A percentile compares a stretch with the other conserved stretches of the same genome.
phyloP scores from a whole-genome alignment of 1,140 invertebrate species.

The Atta cephalotes region DNA sequence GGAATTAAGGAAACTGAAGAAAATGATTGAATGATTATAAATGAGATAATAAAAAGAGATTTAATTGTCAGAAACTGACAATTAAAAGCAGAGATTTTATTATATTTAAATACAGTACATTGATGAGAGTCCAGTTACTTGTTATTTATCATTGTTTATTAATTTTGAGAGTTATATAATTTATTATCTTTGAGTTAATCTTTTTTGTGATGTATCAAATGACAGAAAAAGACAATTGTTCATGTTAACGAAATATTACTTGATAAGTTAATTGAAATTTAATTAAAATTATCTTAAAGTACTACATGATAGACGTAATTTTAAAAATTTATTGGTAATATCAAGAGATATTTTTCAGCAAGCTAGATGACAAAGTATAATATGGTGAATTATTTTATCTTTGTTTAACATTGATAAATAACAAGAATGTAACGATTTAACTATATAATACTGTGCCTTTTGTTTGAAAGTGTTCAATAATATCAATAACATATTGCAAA shows the following conservation, averaged over 20 bases:
- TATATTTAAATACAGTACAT: not conserved
- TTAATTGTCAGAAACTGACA: not conserved
- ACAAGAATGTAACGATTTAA: too few relatives aligned
- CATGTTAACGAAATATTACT: not conserved
- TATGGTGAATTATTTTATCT: too few relatives aligned
- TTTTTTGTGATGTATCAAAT: not conserved
- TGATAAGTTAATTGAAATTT: not conserved
- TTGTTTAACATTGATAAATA: too few relatives aligned
- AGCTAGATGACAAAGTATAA: too few relatives aligned
- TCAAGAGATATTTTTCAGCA: not conserved
- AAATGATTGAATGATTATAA: not conserved
- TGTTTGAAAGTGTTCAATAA: too few relatives aligned
- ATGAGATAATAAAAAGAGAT: not conserved
- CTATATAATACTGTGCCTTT: too few relatives aligned
- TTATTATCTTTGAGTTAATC: not conserved
- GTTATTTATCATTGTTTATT: not conserved
- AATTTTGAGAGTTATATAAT: not conserved
- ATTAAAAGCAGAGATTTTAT: not conserved
- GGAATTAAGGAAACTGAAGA: not conserved
- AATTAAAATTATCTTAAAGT: not conserved
- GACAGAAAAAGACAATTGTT: not conserved
- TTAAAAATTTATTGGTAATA: not conserved
- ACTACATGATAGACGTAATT: not conserved
- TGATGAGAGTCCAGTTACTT: not conserved
- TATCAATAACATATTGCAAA: too few relatives aligned